These are phyloP conservation scores for Periparus ater DNA, from an alignment of 2,797 vertebrate genomes.

Conservation along the genomic window DNA sequence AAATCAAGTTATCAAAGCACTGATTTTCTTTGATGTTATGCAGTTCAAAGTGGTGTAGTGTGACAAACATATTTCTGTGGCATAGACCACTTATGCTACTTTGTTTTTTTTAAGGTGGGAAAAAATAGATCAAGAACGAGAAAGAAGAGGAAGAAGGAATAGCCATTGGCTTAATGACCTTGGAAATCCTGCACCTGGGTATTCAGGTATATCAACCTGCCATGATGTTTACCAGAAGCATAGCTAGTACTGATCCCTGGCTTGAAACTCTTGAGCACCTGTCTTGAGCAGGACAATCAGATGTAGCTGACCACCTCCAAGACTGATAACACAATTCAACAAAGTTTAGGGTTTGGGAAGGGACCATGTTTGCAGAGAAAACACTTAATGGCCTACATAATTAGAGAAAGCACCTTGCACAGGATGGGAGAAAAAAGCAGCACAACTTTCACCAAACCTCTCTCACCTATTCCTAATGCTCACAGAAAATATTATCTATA, in stretches of 20 bases:
- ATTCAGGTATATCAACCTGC: not conserved
- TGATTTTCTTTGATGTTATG: constrained; percentile 87
- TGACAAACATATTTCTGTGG: constrained; percentile 69
- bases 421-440: not conserved
- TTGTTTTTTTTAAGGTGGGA: constrained; percentile 40
- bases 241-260: not conserved
- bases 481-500: not conserved
- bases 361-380: not conserved
- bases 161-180: not conserved
- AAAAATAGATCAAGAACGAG: not conserved
- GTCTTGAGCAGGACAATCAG: not conserved
- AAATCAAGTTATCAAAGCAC: constrained; percentile 79
- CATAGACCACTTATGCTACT: constrained; percentile 80
- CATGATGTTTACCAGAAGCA: not conserved
- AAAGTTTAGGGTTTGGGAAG: not conserved
- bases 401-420: not conserved
- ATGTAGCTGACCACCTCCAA: not conserved
- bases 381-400: not conserved
- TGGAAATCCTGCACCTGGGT: not conserved
- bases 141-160: not conserved
- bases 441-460: not conserved
- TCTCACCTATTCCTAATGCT: not conserved
- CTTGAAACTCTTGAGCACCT: not conserved
- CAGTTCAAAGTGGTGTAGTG: constrained; percentile 78
- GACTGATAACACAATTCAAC: not conserved